Conservation (phyloP, 1,140 invertebrate genomes). For the Pseudomyrmex dendroicus region DNA sequence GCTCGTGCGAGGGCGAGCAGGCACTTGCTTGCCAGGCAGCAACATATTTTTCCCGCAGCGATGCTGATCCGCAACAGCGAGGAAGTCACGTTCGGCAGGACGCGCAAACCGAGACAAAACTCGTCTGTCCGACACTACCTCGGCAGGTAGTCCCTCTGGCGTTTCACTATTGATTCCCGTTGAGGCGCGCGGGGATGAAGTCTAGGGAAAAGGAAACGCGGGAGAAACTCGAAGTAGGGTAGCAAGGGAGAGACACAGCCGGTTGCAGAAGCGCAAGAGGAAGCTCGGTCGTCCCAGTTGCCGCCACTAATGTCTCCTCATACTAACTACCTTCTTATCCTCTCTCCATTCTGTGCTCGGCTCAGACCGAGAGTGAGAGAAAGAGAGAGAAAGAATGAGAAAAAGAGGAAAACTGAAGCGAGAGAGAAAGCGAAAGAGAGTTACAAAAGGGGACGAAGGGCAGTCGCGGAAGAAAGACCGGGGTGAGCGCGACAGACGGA, state of each 20-base stretch:
- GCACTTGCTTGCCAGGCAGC: not conserved
- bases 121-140: conserved; percentile 53
- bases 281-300: conserved; percentile 72
- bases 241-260: conserved; percentile 42
- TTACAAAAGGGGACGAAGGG: conserved; percentile 4
- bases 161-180: conserved; percentile 74
- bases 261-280: conserved; percentile 49
- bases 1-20: not conserved
- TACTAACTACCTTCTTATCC: conserved; percentile 79
- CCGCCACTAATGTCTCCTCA: conserved; percentile 76
- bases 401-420: not conserved
- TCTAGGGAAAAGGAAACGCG: conserved; percentile 26
- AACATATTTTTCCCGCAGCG: conserved; percentile 23
- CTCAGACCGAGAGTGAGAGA: conserved; percentile 43
- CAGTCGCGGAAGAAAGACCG: conserved; percentile 32
- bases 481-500: conserved; percentile 57
- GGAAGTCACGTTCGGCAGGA: conserved; percentile 66
- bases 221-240: conserved; percentile 43
- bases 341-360: conserved; percentile 54
- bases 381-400: not conserved
- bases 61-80: not conserved
- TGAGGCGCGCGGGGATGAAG: conserved; percentile 49
- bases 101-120: conserved; percentile 46
- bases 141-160: conserved; percentile 54
- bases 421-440: not conserved